phyloP scores from a whole-genome alignment of 1,140 invertebrate genomes.

The Spodoptera litura region DNA sequence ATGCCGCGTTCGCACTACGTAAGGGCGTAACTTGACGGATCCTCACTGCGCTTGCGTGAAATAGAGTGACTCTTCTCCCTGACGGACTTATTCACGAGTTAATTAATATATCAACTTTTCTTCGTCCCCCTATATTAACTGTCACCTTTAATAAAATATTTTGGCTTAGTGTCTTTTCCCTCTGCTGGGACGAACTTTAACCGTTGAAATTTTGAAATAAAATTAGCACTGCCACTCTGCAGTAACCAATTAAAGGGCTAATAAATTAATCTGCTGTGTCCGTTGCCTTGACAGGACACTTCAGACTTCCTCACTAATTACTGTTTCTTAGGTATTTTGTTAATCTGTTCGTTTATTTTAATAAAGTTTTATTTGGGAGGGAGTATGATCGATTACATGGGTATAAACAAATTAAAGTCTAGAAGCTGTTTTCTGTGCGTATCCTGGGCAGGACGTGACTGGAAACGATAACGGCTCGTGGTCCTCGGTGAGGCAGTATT shows the following conservation, averaged over 20 bases:
- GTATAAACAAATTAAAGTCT: conserved; percentile 40
- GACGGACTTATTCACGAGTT: conserved; percentile 82
- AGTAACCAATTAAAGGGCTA: conserved; percentile 57
- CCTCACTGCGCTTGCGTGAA: conserved; percentile 79
- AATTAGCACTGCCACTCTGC: conserved; percentile 41
- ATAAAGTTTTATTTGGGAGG: conserved; percentile 20
- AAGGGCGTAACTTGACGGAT: conserved; percentile 74
- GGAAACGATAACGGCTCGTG: conserved; percentile 3
- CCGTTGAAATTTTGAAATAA: conserved; percentile 39
- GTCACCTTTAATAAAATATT: conserved; percentile 82
- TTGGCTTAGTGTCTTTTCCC: conserved; percentile 65
- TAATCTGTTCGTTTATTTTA: conserved; percentile 42
- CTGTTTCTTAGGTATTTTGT: conserved; percentile 39
- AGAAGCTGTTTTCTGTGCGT: conserved; percentile 6
- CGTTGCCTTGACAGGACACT: conserved; percentile 52
- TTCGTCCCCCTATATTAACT: conserved; percentile 73
- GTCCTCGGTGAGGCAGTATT: conserved; percentile 4
- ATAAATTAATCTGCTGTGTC: conserved; percentile 61
- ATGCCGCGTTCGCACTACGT: conserved; percentile 72
- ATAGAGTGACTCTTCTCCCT: conserved; percentile 79
- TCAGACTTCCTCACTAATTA: conserved; percentile 40
- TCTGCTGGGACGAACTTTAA: conserved; percentile 51
- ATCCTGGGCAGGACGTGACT: conserved; percentile 9
- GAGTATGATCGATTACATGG: conserved; percentile 18
- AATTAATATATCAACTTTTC: conserved; percentile 86